phyloP scores from a whole-genome alignment of 2,888 invertebrate species.

The Chymomyza procnemis region DNA sequence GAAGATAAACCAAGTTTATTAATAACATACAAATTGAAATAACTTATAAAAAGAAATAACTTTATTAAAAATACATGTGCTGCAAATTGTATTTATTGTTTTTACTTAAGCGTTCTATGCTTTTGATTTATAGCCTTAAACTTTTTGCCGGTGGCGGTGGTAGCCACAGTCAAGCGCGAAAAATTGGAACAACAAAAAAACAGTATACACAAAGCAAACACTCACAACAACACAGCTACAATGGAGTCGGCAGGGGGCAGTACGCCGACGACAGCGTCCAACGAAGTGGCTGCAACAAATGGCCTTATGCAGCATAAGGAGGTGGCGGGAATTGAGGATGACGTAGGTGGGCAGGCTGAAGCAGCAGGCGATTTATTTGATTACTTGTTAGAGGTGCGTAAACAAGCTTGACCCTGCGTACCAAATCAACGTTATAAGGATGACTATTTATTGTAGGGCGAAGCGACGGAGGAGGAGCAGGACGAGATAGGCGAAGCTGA shows the following conservation, averaged over 20 bases:
- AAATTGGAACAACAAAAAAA: neutral
- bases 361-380: constrained; percentile 34
- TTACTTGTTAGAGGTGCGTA: constrained; percentile 51
- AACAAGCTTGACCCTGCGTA: neutral
- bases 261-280: neutral
- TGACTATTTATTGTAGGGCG: constrained; percentile 37
- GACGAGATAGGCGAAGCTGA: constrained; percentile 51
- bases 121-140: neutral
- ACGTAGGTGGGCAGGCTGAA: constrained; percentile 6
- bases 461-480: constrained; percentile 9
- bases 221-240: neutral
- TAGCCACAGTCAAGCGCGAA: neutral
- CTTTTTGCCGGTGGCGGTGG: neutral
- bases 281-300: neutral
- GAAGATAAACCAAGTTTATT: neutral
- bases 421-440: neutral
- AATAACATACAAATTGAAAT: neutral
- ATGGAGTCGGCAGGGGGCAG: neutral
- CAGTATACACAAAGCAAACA: neutral
- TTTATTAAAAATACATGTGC: neutral
- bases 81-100: neutral
- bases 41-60: neutral
- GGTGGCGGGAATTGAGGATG: neutral
- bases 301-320: neutral
- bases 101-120: neutral